phyloP scores from a whole-genome alignment of 2,888 invertebrate genomes.

The Drosophila acutilabella region DNA sequence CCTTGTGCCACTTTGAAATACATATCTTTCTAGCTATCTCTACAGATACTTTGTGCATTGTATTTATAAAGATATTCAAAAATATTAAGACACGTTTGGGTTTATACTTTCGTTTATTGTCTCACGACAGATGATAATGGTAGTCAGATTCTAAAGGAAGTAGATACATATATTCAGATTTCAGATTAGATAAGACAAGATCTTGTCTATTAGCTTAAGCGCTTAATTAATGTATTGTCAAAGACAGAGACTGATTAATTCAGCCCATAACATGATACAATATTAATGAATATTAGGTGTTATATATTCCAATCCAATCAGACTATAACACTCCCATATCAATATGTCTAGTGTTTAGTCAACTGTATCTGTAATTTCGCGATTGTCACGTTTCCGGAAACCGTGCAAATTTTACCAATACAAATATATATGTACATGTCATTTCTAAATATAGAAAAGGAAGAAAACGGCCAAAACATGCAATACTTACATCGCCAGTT shows the following conservation, averaged over 20 bases:
- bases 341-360: neutral
- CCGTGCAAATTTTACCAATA: conserved; percentile 66
- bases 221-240: conserved; percentile 12
- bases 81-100: neutral
- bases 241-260: conserved; percentile 5
- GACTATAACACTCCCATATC: neutral
- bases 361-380: conserved; percentile 7
- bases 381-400: conserved; percentile 68
- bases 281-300: neutral
- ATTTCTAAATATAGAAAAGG: conserved; percentile 68
- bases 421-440: conserved; percentile 47
- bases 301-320: conserved; percentile 1
- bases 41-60: neutral
- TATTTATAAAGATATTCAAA: conserved; percentile 5
- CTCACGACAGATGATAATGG: conserved; percentile 1
- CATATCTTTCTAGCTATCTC: conserved; percentile 10
- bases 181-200: conserved; percentile 8
- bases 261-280: neutral
- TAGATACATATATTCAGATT: neutral
- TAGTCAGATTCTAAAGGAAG: neutral
- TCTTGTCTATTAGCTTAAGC: neutral
- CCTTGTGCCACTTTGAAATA: conserved; percentile 43
- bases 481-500: conserved; percentile 63
- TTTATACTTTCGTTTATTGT: neutral
- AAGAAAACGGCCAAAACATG: conserved; percentile 68